Evolutionary conservation across 2,113 vertebrate species (phyloP).

Genomic region (Boleophthalmus pectinirostris): DNA sequence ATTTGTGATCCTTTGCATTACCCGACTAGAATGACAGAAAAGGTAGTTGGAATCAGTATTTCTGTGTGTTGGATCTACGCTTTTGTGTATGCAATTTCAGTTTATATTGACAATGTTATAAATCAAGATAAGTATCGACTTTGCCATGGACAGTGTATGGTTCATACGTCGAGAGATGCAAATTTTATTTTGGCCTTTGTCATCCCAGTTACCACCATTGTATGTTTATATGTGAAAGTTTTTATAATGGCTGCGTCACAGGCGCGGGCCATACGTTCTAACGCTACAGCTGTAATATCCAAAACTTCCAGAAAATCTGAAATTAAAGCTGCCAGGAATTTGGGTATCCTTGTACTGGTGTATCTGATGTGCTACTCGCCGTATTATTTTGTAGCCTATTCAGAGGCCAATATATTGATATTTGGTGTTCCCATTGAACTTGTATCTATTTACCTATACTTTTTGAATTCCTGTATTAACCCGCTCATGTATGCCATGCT

Average conservation of each 20-base stretch:
- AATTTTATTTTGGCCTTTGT: not conserved
- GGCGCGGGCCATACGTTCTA: not conserved
- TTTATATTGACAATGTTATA: not conserved
- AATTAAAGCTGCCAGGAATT: not conserved
- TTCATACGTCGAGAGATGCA: not conserved
- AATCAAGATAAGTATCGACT: not conserved
- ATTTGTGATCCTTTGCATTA: slow-evolving; percentile 4
- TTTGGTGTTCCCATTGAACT: not conserved
- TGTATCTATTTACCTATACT: not conserved
- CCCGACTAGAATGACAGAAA: not conserved
- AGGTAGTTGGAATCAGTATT: not conserved
- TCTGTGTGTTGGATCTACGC: not conserved
- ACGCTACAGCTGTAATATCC: not conserved
- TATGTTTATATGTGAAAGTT: not conserved
- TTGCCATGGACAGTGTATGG: not conserved
- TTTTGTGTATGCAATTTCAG: not conserved
- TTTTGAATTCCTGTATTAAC: slow-evolving; percentile 7
- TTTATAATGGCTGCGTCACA: not conserved
- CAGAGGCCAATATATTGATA: not conserved
- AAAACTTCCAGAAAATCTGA: not conserved
- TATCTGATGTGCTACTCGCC: slow-evolving; percentile 1
- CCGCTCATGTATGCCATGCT: not conserved
- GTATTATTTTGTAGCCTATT: not conserved
- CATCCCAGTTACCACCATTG: not conserved
- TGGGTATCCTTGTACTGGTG: not conserved